These are phyloP conservation scores for Psilopsiagon aymara DNA, from an alignment of 2,113 vertebrate genomes.

Conservation along the genomic window DNA sequence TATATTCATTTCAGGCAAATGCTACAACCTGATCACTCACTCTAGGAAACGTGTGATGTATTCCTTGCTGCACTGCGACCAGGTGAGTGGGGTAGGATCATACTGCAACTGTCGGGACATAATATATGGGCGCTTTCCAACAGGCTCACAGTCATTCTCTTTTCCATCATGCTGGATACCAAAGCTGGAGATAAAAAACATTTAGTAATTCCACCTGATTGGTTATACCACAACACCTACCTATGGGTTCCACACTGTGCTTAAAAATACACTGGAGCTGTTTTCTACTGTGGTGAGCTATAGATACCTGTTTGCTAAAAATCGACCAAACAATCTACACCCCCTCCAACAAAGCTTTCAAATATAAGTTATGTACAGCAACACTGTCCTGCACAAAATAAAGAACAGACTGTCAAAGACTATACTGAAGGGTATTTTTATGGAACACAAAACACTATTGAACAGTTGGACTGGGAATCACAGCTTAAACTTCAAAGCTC, in stretches of 20 bases:
- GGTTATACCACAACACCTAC: not conserved
- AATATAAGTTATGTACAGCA: not conserved
- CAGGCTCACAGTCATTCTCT: conserved; percentile 92
- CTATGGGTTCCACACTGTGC: not conserved
- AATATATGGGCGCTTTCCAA: conserved; percentile 87
- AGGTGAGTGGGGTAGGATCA: conserved; percentile 91
- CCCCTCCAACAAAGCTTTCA: not conserved
- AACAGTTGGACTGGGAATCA: not conserved
- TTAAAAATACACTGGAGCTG: not conserved
- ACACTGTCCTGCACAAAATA: not conserved
- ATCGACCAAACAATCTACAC: not conserved
- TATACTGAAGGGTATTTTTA: not conserved
- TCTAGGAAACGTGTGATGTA: conserved; percentile 97
- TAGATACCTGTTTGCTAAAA: not conserved
- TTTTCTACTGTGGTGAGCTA: not conserved
- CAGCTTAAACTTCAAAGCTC: not conserved
- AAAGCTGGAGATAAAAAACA: conserved; percentile 80
- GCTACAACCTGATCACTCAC: conserved; percentile 76
- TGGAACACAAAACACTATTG: not conserved
- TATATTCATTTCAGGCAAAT: not conserved
- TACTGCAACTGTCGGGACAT: conserved; percentile 97
- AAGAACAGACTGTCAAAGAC: not conserved
- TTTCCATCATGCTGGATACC: conserved; percentile 96
- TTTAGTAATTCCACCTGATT: not conserved
- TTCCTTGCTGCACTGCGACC: conserved; percentile 96